These are phyloP conservation scores for Drosophila kurseongensis DNA, from an alignment of 1,140 invertebrate species.

Conservation along the genomic window DNA sequence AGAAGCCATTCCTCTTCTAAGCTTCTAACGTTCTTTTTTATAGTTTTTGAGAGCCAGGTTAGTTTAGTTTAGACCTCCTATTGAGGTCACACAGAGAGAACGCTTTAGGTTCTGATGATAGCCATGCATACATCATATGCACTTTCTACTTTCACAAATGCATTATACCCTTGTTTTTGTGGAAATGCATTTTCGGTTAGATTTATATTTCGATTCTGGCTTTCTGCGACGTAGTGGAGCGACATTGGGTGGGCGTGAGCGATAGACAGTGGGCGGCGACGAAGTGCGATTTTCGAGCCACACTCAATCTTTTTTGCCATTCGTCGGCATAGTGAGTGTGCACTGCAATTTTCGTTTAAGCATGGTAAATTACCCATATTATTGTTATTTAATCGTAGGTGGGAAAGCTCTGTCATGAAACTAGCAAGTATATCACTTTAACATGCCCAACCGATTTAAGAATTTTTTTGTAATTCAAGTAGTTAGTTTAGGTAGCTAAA, in stretches of 20 bases:
- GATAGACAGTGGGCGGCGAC: not conserved
- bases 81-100: too few species aligned
- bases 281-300: not conserved
- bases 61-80: too few species aligned
- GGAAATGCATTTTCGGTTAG: not conserved
- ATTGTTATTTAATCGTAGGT: too few species aligned
- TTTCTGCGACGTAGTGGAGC: not conserved
- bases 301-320: not conserved
- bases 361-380: not conserved
- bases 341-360: not conserved
- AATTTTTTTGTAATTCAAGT: not conserved
- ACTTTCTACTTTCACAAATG: not conserved
- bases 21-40: too few species aligned
- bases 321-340: not conserved
- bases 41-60: too few species aligned
- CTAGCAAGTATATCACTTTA: not conserved
- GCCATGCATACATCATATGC: not conserved
- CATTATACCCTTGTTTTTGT: not conserved
- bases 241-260: constrained; percentile 2
- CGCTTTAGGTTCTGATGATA: too few species aligned
- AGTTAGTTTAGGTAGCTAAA: not conserved
- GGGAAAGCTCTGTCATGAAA: too few species aligned
- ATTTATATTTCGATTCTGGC: not conserved
- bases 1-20: too few species aligned
- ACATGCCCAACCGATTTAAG: not conserved